Conservation (phyloP, 2,888 invertebrate genomes). For the Tipula unca region DNA sequence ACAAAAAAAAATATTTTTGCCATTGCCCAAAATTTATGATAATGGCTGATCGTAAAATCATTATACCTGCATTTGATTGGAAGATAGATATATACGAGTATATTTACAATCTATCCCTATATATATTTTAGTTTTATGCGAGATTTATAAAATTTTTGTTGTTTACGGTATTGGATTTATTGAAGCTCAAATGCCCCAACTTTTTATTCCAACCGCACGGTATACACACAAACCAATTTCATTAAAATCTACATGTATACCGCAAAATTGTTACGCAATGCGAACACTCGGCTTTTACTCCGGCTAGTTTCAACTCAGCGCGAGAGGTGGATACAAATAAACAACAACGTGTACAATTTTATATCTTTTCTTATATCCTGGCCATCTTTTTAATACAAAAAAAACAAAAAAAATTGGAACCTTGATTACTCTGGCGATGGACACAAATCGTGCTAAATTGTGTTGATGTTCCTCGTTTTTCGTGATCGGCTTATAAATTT, state of each 20-base stretch:
- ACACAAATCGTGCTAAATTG: too few relatives aligned
- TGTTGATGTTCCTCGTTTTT: too few relatives aligned
- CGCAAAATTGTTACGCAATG: too few relatives aligned
- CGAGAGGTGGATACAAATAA: too few relatives aligned
- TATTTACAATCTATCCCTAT: not conserved
- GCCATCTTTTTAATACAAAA: too few relatives aligned
- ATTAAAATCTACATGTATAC: not conserved
- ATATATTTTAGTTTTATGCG: not conserved
- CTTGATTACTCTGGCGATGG: too few relatives aligned
- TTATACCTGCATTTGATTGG: not conserved
- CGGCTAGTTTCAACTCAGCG: too few relatives aligned
- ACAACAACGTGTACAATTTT: too few relatives aligned
- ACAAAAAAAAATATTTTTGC: not conserved
- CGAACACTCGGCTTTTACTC: too few relatives aligned
- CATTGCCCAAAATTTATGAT: not conserved
- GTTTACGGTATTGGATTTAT: not conserved
- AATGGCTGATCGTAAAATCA: not conserved
- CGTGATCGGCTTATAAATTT: too few relatives aligned
- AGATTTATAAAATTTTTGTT: not conserved
- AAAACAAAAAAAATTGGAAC: too few relatives aligned
- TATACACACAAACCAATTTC: not conserved
- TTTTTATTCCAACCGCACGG: not conserved
- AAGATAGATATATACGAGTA: not conserved
- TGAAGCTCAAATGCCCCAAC: not conserved
- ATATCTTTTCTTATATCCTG: too few relatives aligned